phyloP scores from a whole-genome alignment of 92 coral and sea anemone genomes.

The Porites cylindrica region DNA sequence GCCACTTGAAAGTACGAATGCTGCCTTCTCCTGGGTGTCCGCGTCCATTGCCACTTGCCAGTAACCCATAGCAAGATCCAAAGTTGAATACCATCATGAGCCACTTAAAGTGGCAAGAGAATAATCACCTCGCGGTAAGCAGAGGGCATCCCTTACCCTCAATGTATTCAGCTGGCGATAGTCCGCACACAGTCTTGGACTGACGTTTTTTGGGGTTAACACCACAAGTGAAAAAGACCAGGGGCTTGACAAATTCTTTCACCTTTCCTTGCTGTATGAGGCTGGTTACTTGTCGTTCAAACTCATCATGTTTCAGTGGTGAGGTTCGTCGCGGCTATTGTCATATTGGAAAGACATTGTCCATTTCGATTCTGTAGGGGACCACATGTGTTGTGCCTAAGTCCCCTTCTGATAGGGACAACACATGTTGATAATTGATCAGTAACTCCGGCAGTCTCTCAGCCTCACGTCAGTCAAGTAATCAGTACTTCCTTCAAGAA shows the following conservation, averaged over 20 bases:
- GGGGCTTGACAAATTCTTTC: slow-evolving; percentile 21
- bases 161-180: slow-evolving; percentile 51
- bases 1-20: slow-evolving; percentile 29
- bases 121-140: slow-evolving; percentile 48
- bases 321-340: slow-evolving; percentile 46
- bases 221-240: slow-evolving; percentile 30
- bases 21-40: slow-evolving; percentile 31
- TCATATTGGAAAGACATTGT: slow-evolving; percentile 35
- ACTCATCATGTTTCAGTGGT: slow-evolving; percentile 42
- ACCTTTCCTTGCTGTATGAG: slow-evolving; percentile 33
- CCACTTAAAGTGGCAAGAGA: slow-evolving; percentile 43
- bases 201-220: slow-evolving; percentile 51
- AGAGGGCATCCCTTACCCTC: slow-evolving; percentile 58
- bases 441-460: not conserved
- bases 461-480: not conserved
- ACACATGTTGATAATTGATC: not conserved
- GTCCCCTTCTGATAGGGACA: slow-evolving; percentile 34
- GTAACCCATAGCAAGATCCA: slow-evolving; percentile 31
- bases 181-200: slow-evolving; percentile 47
- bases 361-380: slow-evolving; percentile 38
- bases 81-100: slow-evolving; percentile 21
- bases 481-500: not conserved
- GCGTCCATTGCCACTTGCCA: not conserved
- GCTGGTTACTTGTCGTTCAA: slow-evolving; percentile 38
- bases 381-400: slow-evolving; percentile 39